Percentiles rank a stretch among this genome's conserved stretches.
Conservation (phyloP, 2,888 invertebrate species). For the Steinernema hermaphroditum region DNA sequence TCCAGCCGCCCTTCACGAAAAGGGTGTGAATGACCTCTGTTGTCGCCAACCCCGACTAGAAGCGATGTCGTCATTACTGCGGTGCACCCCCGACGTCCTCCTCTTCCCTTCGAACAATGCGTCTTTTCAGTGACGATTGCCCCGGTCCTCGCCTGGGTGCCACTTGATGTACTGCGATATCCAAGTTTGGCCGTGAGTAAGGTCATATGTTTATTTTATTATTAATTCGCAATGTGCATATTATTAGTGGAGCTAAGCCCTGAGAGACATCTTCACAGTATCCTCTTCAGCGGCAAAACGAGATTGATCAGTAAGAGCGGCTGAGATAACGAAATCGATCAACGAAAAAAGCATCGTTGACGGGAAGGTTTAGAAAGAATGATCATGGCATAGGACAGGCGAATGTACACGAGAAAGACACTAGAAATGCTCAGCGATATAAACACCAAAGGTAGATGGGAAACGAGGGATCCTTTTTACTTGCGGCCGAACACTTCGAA, state of each 20-base stretch:
- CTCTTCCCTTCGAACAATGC: conserved; percentile 16
- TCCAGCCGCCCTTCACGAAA: conserved; percentile 22
- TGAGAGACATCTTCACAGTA: conserved; percentile 1
- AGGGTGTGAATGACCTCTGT: conserved; percentile 30
- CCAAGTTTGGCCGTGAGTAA: background rate
- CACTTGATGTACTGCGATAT: too few relatives aligned
- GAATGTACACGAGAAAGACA: conserved; percentile 22
- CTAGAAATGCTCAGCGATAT: conserved; percentile 27
- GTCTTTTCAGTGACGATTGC: background rate
- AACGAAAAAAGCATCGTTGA: background rate
- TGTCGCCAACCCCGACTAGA: conserved; percentile 22
- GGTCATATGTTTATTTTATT: conserved; percentile 1
- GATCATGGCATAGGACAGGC: background rate
- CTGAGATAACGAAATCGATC: conserved; percentile 5
- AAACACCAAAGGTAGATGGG: conserved; percentile 23
- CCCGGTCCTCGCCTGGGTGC: too few relatives aligned
- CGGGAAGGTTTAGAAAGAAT: background rate
- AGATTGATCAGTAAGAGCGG: conserved; percentile 6
- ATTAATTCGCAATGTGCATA: conserved; percentile 17
- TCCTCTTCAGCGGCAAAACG: conserved; percentile 21
- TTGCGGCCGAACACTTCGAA: conserved; percentile 65
- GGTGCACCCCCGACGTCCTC: conserved; percentile 12
- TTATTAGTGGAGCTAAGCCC: conserved; percentile 11
- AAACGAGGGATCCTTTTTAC: conserved; percentile 33
- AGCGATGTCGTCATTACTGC: conserved; percentile 28